Conservation (phyloP, 2,888 invertebrate species). For the Ormyrus rosae region DNA sequence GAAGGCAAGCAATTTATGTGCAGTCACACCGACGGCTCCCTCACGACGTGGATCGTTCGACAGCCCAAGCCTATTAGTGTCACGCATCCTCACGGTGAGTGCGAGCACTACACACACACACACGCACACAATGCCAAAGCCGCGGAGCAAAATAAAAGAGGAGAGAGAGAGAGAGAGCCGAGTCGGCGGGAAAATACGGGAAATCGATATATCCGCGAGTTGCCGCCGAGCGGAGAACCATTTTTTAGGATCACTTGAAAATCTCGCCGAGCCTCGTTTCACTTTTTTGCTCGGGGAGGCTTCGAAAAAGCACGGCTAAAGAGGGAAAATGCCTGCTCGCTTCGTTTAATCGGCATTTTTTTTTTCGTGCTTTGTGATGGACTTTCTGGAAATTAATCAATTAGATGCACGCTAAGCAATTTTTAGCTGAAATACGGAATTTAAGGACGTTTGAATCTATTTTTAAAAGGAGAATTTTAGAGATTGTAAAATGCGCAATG, state of each 20-base stretch:
- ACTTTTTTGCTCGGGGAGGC: neutral
- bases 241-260: conserved; percentile 8
- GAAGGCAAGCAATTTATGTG: conserved; percentile 99
- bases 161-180: conserved; percentile 8
- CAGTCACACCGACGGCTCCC: conserved; percentile 96
- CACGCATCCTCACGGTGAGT: conserved; percentile 93
- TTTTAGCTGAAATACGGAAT: too few relatives aligned
- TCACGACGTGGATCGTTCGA: conserved; percentile 94
- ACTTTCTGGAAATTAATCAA: too few relatives aligned
- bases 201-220: conserved; percentile 9
- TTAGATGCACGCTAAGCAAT: too few relatives aligned
- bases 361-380: too few relatives aligned
- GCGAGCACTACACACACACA: neutral
- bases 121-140: neutral
- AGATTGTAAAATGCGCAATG: too few relatives aligned
- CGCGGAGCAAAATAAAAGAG: neutral
- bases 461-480: too few relatives aligned
- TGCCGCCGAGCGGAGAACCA: neutral
- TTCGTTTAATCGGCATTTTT: too few relatives aligned
- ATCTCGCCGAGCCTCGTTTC: neutral
- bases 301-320: too few relatives aligned
- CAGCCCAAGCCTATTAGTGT: conserved; percentile 87
- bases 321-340: too few relatives aligned
- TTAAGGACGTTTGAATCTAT: too few relatives aligned
- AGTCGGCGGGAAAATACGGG: neutral